Evolutionary conservation across 2,888 invertebrate species (phyloP), one percentile per base, ranked within the genome.

Genomic region (Lithophane socia): DNA sequence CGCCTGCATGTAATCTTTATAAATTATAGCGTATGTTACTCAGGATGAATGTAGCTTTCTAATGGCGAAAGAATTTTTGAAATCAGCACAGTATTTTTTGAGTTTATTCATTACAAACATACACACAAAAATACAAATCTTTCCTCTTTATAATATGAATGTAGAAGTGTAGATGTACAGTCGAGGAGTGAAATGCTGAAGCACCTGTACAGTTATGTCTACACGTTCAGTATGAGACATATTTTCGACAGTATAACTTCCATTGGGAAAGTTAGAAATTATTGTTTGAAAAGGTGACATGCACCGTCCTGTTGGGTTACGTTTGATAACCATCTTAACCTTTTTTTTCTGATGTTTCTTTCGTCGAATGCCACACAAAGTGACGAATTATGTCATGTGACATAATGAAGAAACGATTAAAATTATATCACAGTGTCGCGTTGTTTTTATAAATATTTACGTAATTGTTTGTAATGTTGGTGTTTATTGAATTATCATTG

Each of bases 401-500:
- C 72, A 44, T 72, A 24, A 24, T n/a, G 7, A 21, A 56, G 0
- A 52, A 78, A 72, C 21, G 4, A 37, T 72, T 52, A 52, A 37
- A 78, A 78, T 58, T 44, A 52, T 65, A 58, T 16, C 16, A 52
- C 13, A 21, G 1, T n/a, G 12, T 42, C 29, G 37, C 54, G 42
- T 0, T 61, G 0, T n/a, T 54, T 71, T 58, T 18, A 3, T n/a
- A n/a, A 64, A 49, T 18, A 10, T 13, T 3, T 29, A 18, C 1
- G 9, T 44, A 64, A 75, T 73, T 63, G 16, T n/a, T 54, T 49
- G 29, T 13, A 70, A 58, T 54, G n/a, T 37, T 58, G 49, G 56
- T 10, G 21, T 24, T 72, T 65, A 52, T 72, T 37, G 1, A 58
- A 78, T 78, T 52, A 70, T 18, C 2, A 3, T 58, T 52, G 13